phyloP scores from a whole-genome alignment of 2,113 vertebrate species.

The Corydoras maculifer region DNA sequence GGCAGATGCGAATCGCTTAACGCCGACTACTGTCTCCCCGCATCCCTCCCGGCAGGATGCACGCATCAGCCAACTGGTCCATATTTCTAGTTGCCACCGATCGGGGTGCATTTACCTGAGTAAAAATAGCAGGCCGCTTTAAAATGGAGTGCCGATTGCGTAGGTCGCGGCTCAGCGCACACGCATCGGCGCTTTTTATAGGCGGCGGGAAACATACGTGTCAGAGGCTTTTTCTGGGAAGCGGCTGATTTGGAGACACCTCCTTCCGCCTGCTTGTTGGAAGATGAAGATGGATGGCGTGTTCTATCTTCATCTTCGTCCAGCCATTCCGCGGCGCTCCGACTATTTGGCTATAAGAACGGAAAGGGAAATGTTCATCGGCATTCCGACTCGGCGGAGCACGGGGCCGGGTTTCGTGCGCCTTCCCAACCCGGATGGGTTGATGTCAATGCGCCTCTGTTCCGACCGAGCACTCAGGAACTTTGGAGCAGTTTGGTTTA shows the following conservation, averaged over 20 bases:
- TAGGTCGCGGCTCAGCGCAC: constrained; percentile 39
- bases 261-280: constrained; percentile 26
- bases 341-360: too few species aligned
- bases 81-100: constrained; percentile 35
- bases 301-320: neutral
- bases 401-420: neutral
- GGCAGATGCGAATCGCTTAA: constrained; percentile 17
- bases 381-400: neutral
- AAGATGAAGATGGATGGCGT: constrained; percentile 30
- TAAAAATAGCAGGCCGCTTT: constrained; percentile 41
- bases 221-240: constrained; percentile 44
- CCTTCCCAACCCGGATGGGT: neutral
- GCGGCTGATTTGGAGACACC: constrained; percentile 28
- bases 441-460: neutral
- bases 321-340: too few species aligned
- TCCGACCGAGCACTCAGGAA: constrained; percentile 2
- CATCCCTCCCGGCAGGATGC: constrained; percentile 28
- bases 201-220: constrained; percentile 31
- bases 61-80: constrained; percentile 25
- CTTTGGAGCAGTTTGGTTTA: too few species aligned
- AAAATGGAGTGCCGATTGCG: constrained; percentile 44
- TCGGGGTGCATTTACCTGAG: constrained; percentile 40
- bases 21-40: neutral
- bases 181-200: constrained; percentile 30
- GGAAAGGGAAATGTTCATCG: neutral